Evolutionary conservation across 2,113 vertebrate species (phyloP).

Genomic region (Tupaia tana): DNA sequence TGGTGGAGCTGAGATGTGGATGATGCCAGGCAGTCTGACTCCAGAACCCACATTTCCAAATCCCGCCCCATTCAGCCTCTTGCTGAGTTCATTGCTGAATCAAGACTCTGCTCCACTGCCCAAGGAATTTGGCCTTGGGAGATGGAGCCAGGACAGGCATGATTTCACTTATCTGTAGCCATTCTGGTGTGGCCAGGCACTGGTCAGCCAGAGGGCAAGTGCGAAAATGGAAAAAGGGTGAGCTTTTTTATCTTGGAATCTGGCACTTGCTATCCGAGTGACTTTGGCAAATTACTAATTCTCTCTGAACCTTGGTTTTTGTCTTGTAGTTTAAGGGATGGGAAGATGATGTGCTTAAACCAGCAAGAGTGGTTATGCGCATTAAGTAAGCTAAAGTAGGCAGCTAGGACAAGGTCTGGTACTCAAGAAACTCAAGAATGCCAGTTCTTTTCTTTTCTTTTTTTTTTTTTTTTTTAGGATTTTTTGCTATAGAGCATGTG

Average conservation of each 20-base stretch:
- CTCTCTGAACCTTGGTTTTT: background rate
- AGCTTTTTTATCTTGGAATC: background rate
- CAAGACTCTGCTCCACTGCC: background rate
- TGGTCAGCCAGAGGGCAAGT: background rate
- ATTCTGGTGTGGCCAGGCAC: background rate
- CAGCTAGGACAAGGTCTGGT: background rate
- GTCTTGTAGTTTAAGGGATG: background rate
- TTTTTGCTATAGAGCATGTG: too few species aligned
- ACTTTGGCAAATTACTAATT: background rate
- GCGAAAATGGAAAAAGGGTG: background rate
- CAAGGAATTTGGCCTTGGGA: slow-evolving; percentile 44
- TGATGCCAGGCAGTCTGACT: background rate
- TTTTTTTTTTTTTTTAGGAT: too few species aligned
- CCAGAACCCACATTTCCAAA: background rate
- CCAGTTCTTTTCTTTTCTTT: background rate
- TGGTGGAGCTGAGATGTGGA: background rate
- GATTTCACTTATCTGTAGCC: background rate
- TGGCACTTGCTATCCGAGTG: background rate
- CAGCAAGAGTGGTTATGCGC: background rate
- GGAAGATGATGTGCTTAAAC: background rate
- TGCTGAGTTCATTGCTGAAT: background rate
- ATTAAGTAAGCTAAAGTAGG: background rate
- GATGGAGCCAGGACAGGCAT: background rate
- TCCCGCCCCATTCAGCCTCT: background rate
- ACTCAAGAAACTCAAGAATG: background rate